phyloP scores from a whole-genome alignment of 2,888 invertebrate genomes.

The Mythimna pallens region DNA sequence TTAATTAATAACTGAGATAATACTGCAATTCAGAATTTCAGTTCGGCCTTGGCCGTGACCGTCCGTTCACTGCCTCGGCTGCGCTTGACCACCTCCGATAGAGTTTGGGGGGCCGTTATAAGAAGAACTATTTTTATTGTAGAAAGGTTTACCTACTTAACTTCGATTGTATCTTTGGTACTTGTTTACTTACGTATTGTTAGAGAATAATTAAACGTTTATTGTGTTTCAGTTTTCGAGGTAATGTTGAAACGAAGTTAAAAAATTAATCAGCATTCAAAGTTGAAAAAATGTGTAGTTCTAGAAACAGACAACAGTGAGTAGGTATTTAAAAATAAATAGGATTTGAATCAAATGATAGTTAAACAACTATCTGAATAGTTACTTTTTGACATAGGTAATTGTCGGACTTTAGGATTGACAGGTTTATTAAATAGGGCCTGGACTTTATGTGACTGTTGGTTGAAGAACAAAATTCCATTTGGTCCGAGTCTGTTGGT shows the following conservation, averaged over 20 bases:
- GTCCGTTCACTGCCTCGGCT: conserved; percentile 85
- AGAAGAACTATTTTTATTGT: conserved; percentile 64
- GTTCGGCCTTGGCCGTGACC: conserved; percentile 89
- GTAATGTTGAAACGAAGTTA: conserved; percentile 30
- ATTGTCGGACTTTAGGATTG: too few relatives aligned
- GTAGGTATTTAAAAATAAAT: background rate
- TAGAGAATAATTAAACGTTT: conserved; percentile 29
- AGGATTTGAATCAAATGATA: background rate
- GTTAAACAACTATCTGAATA: background rate
- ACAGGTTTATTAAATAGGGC: too few relatives aligned
- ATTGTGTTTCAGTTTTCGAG: conserved; percentile 40
- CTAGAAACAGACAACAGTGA: background rate
- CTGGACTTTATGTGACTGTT: background rate
- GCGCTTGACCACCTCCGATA: conserved; percentile 80
- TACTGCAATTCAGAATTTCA: conserved; percentile 68
- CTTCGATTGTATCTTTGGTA: conserved; percentile 37
- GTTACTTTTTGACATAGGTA: too few relatives aligned
- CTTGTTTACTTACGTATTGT: conserved; percentile 47
- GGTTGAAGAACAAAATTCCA: too few relatives aligned
- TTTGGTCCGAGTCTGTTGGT: too few relatives aligned
- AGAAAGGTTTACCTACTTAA: conserved; percentile 56
- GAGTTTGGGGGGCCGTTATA: conserved; percentile 70
- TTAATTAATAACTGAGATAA: conserved; percentile 71
- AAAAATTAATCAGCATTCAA: conserved; percentile 30
- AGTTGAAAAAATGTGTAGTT: conserved; percentile 29